These are phyloP conservation scores for Cyanocitta stelleri DNA, from an alignment of 2,113 vertebrate genomes.

Conservation along the genomic window DNA sequence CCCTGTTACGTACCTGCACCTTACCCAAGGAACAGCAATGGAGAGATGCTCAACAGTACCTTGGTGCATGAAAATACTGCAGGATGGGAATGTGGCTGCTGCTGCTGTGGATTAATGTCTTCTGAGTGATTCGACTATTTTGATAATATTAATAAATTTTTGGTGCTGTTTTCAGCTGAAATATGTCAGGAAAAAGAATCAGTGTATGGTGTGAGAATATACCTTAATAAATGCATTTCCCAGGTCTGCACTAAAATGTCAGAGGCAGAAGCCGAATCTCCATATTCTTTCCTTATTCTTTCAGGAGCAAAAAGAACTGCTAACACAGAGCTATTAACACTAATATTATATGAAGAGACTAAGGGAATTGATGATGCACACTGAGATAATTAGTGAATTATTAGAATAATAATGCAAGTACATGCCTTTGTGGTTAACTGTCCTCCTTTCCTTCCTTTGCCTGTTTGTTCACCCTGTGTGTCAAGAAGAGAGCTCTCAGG, in stretches of 20 bases:
- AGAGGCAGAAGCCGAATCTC: neutral
- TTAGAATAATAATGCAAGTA: neutral
- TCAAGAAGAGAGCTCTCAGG: neutral
- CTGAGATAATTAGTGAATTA: neutral
- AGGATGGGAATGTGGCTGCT: neutral
- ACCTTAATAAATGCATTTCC: neutral
- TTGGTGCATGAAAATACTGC: neutral
- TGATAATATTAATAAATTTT: neutral
- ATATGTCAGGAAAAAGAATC: neutral
- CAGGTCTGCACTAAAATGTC: neutral
- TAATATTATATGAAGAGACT: neutral
- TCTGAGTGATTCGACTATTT: neutral
- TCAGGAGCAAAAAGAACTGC: neutral
- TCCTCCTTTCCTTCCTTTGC: neutral
- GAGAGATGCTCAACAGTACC: neutral
- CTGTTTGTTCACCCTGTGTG: neutral
- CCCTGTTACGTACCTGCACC: accelerated
- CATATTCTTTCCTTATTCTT: neutral
- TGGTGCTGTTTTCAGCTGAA: neutral
- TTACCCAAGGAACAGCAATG: neutral
- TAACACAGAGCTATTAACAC: neutral
- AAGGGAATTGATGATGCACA: neutral
- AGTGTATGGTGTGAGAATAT: neutral
- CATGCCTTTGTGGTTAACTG: neutral
- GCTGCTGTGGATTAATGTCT: neutral